Evolutionary conservation across 2,797 vertebrate species (phyloP).

Genomic region (Artibeus jamaicensis): DNA sequence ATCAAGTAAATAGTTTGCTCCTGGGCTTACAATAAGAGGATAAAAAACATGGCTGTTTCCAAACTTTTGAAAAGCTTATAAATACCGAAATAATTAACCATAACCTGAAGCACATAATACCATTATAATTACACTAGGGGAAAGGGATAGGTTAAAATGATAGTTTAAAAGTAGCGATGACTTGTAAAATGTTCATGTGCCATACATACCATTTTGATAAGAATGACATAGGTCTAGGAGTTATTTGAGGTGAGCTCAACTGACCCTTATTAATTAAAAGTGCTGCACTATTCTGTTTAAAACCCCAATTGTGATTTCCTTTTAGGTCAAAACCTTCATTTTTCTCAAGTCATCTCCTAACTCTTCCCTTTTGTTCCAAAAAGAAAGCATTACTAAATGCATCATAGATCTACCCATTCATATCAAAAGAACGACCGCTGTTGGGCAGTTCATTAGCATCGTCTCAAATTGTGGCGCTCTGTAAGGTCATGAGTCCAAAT

Average conservation of each 20-base stretch:
- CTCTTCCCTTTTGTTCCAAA: neutral
- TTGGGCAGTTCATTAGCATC: neutral
- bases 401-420: neutral
- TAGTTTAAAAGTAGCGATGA: neutral
- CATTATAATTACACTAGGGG: constrained; percentile 1
- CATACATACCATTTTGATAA: neutral
- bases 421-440: neutral
- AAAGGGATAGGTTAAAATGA: neutral
- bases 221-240: neutral
- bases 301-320: neutral
- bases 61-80: constrained; percentile 41
- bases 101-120: constrained; percentile 16
- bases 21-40: constrained; percentile 24
- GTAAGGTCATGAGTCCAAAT: neutral
- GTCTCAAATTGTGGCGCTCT: neutral
- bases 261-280: neutral
- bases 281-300: neutral
- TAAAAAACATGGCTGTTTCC: constrained; percentile 28
- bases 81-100: constrained; percentile 24
- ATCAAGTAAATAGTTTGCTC: neutral
- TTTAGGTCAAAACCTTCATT: neutral
- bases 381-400: neutral
- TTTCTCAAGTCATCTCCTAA: neutral
- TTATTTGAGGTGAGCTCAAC: neutral
- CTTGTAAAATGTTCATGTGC: neutral